Conservation (phyloP, 2,888 invertebrate species). For the Opisthograptis luteolata region DNA sequence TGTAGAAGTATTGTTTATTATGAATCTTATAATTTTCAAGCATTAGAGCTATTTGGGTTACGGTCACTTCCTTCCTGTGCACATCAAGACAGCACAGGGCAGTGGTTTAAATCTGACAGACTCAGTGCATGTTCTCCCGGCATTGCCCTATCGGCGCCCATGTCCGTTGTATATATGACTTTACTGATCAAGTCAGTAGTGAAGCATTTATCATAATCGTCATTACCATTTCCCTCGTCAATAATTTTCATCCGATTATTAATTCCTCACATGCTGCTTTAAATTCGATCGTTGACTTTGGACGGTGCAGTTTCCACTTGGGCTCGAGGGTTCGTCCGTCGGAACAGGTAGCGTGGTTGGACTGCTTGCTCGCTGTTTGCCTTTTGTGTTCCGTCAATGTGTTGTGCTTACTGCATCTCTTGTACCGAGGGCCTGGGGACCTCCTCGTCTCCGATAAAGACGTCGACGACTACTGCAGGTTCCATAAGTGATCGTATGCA, state of each 20-base stretch:
- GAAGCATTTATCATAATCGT: constrained; percentile 42
- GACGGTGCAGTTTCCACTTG: constrained; percentile 80
- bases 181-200: constrained; percentile 27
- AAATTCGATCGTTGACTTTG: constrained; percentile 56
- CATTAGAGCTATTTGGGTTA: neutral
- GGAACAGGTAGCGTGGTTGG: constrained; percentile 92
- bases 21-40: no score
- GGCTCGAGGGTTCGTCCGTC: constrained; percentile 86
- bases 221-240: constrained; percentile 21
- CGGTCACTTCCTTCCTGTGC: no score
- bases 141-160: constrained; percentile 3
- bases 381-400: constrained; percentile 87
- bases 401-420: constrained; percentile 86
- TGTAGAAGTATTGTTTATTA: no score
- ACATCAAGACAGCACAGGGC: neutral
- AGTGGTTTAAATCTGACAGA: neutral
- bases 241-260: constrained; percentile 66
- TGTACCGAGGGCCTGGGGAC: constrained; percentile 69
- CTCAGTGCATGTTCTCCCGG: neutral
- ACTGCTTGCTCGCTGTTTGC: constrained; percentile 87
- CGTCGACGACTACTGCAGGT: constrained; percentile 67
- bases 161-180: constrained; percentile 27
- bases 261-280: constrained; percentile 82
- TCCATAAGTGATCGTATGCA: constrained; percentile 57
- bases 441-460: constrained; percentile 63